Percentiles rank a stretch among this genome's conserved stretches.
Conservation (phyloP, 2,888 invertebrate genomes). For the Diloba caeruleocephala region DNA sequence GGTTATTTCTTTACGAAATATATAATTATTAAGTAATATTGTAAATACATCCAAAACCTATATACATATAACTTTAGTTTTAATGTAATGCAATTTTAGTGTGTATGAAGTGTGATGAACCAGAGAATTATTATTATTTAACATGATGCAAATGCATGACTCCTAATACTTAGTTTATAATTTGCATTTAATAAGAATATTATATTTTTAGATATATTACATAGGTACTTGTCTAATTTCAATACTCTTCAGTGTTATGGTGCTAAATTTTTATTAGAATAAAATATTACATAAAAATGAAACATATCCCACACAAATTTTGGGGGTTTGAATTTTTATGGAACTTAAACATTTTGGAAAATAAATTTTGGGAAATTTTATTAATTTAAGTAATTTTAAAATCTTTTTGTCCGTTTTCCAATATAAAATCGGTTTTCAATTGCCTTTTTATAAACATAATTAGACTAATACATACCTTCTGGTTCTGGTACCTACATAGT, state of each 20-base stretch:
- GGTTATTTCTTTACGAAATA: not conserved
- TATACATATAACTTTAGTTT: slow-evolving; percentile 25
- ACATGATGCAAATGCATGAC: slow-evolving; percentile 54
- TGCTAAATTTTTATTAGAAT: slow-evolving; percentile 52
- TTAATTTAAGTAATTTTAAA: slow-evolving; percentile 12
- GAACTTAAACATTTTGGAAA: slow-evolving; percentile 1
- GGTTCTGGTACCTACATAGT: slow-evolving; percentile 14
- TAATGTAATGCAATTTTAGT: slow-evolving; percentile 12
- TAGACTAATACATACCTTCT: slow-evolving; percentile 4
- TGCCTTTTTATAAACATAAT: slow-evolving; percentile 24
- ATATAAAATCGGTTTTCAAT: slow-evolving; percentile 25
- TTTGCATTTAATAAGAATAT: slow-evolving; percentile 61
- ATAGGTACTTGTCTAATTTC: slow-evolving; percentile 23
- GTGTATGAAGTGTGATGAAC: slow-evolving; percentile 35
- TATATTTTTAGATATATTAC: slow-evolving; percentile 37
- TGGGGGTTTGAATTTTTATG: slow-evolving; percentile 27
- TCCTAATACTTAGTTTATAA: slow-evolving; percentile 43
- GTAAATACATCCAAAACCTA: slow-evolving; percentile 33
- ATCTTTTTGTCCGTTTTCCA: slow-evolving; percentile 19
- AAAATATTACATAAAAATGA: slow-evolving; percentile 12
- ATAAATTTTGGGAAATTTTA: not conserved
- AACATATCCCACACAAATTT: slow-evolving; percentile 51
- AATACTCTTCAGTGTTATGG: slow-evolving; percentile 61
- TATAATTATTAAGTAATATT: not conserved
- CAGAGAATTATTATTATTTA: slow-evolving; percentile 43